Evolutionary conservation across 2,113 vertebrate species (phyloP), one percentile per base, ranked within the genome.

Genomic region (Alexandromys fortis): DNA sequence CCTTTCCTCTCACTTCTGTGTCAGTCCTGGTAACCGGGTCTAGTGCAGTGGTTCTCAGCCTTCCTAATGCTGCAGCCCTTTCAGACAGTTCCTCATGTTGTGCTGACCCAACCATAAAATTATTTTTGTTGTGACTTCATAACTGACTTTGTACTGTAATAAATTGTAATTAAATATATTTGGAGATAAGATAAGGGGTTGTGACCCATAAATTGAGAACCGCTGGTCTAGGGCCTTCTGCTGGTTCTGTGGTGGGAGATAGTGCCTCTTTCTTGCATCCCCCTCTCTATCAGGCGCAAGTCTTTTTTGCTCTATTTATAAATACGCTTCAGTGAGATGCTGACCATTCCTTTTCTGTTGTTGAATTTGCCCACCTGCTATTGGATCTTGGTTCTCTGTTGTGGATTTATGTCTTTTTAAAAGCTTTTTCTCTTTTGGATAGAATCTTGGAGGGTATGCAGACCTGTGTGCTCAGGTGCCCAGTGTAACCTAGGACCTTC

Each of bases 251-350:
- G 61, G 21, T 82, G 35, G 52, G 73, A 58, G 61, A 14, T 72
- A 38, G 33, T 16, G 42, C 52, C 45, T 28, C 3, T 95, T 47
- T 73, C 33, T 72, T 83, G 52, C 9, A 90, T 21, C 38, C 42
- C 19, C 2, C 28, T 55, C 13, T 52, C 22, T 89, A 24, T 73
- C 63, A 67, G 61, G 83, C 38, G 68, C 24, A 35, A 45, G 47
- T 89, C 90, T 72, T 16, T 21, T 95, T 72, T 58, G 35, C 24
- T 93, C 28, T 95, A 2, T 94, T 91, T 94, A 26, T 91, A 85
- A 92, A 92, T 7, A 52, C 22, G 26, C 8, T 73, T 78, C 22
- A 83, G 22, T 94, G 28, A 86, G 35, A 85, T 92, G 96, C 90
- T 87, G 73, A 12, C 45, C 9, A 75, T 10, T 86, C 22, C 8